Base-by-base conservation (phyloP, 2,888 invertebrate genomes). In the Chymomyza fuscimana region DNA sequence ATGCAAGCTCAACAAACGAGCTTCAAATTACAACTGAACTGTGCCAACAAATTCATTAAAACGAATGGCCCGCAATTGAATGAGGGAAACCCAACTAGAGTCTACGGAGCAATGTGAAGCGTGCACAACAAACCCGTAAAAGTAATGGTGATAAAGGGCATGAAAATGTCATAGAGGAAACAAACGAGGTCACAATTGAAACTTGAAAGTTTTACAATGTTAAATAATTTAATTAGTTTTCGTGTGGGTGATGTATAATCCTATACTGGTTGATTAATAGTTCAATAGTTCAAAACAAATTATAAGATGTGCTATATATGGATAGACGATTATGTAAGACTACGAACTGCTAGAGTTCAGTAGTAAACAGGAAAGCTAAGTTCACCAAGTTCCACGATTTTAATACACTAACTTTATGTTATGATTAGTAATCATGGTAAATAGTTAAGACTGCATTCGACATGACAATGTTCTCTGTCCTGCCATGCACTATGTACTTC, bases 21-120 rank as follows among this genome's bases (percentile, higher is more conserved):
- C 82, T 87, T 81, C 89, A 78, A 87, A 89, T 81, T 81, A 87
- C 88, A 87, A 86, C 88, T 86, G 88, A 89, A 69, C 68, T 65
- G 63, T 70, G 70, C 70, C 62, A 73, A 69, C 70, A 70, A 87
- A 74, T 81, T 87, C 76, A 85, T 88, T 82, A 16, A 78, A 67
- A 61, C 78, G 72, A 88, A 78, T 73, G 73, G 65, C 65, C 67
- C 61, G 56, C 16, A 67, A 72, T 66, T 69, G 73, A 66, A 22
- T 46, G 52, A 32, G 32, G 51, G 63, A 84, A 73, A 73, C 71
- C 72, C 69, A 84, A 86, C 85, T 87, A 73, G 88, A 84, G 87
- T 32, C 5, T 87, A 82, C 82, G 85, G 74, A 77, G 46, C 58
- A 63, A 46, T 46, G 40, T 12, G 40, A 12, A 46, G 40, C 40